Evolutionary conservation across 2,113 vertebrate genomes (phyloP).

Genomic region (Oceanites oceanicus): DNA sequence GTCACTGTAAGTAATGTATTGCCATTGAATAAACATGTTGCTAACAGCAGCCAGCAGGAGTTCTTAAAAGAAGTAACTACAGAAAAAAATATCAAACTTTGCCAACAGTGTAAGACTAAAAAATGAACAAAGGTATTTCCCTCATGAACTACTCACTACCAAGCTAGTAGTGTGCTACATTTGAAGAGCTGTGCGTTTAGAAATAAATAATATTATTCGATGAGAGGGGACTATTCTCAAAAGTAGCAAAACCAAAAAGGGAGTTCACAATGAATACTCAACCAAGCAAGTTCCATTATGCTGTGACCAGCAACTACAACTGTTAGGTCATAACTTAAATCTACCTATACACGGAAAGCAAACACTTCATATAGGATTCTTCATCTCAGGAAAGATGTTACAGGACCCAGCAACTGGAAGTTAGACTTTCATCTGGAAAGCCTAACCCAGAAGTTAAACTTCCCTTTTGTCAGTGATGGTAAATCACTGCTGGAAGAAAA

Average conservation of each 20-base stretch:
- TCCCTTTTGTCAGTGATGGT: neutral
- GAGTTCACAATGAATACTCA: neutral
- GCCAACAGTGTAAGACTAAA: neutral
- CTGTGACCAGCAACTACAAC: neutral
- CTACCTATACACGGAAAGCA: neutral
- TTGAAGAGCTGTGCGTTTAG: neutral
- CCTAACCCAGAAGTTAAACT: neutral
- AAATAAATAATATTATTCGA: neutral
- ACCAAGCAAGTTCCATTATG: neutral
- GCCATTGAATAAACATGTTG: neutral
- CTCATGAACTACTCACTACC: neutral
- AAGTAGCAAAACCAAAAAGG: neutral
- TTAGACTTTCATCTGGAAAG: neutral
- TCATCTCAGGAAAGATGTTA: neutral
- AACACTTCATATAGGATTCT: neutral
- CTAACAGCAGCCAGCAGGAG: neutral
- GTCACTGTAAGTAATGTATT: neutral
- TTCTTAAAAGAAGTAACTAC: neutral
- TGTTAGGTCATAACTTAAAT: neutral
- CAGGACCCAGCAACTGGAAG: neutral
- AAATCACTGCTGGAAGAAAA: neutral
- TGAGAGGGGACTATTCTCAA: neutral
- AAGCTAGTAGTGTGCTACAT: neutral
- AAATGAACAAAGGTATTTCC: neutral
- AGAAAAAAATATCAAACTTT: neutral